Evolutionary conservation across 2,113 vertebrate genomes (phyloP).

Genomic region (Cavia porcellus): DNA sequence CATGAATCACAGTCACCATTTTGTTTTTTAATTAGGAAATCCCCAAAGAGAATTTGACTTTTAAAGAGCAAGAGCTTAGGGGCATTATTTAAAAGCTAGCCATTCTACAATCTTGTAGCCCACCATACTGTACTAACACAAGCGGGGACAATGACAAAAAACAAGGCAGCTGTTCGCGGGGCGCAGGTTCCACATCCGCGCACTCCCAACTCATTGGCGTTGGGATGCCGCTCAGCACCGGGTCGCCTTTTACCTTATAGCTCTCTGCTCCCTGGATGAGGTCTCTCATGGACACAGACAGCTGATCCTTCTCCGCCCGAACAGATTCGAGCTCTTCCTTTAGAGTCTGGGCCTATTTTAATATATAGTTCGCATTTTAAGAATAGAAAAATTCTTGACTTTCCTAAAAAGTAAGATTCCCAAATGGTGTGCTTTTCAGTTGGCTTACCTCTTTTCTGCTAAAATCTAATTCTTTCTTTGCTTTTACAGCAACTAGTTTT

Average conservation of each 20-base stretch:
- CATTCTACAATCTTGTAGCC: constrained; percentile 42
- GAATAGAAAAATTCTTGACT: not conserved
- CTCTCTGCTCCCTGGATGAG: constrained; percentile 96
- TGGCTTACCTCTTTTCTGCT: constrained; percentile 94
- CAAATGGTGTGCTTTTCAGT: not conserved
- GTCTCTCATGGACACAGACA: constrained; percentile 94
- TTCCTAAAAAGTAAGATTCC: not conserved
- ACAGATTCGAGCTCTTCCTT: constrained; percentile 91
- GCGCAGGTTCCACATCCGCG: not conserved
- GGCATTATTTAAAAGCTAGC: constrained; percentile 29
- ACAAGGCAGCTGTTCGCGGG: not conserved
- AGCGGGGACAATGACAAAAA: not conserved
- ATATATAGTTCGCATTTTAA: constrained; percentile 21
- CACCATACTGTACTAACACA: not conserved
- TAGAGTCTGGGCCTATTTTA: constrained; percentile 88
- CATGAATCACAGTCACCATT: not conserved
- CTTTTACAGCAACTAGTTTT: constrained; percentile 97
- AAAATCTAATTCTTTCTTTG: constrained; percentile 95
- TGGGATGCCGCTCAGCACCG: not conserved
- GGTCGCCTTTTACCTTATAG: constrained; percentile 93
- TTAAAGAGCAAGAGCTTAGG: constrained; percentile 13
- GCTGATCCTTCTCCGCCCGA: constrained; percentile 91
- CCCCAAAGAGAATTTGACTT: constrained; percentile 38
- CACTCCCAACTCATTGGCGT: not conserved
- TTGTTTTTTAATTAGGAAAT: constrained; percentile 62